phyloP scores from a whole-genome alignment of 2,888 invertebrate species.

The Lymantria monacha region DNA sequence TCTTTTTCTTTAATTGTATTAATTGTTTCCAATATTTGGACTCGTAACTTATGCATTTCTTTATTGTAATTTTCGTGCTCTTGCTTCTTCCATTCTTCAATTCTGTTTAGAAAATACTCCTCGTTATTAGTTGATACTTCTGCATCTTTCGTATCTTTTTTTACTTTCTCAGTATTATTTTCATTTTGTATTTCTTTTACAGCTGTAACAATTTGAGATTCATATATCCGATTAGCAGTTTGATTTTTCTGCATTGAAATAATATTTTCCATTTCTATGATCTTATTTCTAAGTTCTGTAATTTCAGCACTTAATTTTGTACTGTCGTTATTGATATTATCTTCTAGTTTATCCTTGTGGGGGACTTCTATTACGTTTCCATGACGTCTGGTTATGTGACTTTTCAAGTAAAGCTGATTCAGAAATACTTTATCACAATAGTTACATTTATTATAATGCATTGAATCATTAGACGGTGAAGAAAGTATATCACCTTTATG shows the following conservation, averaged over 20 bases:
- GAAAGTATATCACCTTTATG: slow-evolving; percentile 62
- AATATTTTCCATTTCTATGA: slow-evolving; percentile 69
- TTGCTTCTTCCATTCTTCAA: slow-evolving; percentile 77
- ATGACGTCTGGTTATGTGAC: slow-evolving; percentile 85
- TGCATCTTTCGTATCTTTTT: slow-evolving; percentile 54
- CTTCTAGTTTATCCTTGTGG: slow-evolving; percentile 48
- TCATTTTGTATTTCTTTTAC: slow-evolving; percentile 10
- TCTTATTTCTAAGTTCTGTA: slow-evolving; percentile 69
- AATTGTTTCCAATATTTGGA: slow-evolving; percentile 66
- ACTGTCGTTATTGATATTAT: slow-evolving; percentile 69
- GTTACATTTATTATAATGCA: slow-evolving; percentile 82
- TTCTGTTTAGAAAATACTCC: slow-evolving; percentile 58
- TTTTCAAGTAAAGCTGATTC: slow-evolving; percentile 83
- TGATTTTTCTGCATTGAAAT: slow-evolving; percentile 41
- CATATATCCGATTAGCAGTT: slow-evolving; percentile 13
- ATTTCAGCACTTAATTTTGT: slow-evolving; percentile 80
- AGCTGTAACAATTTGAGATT: slow-evolving; percentile 12
- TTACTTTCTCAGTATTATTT: slow-evolving; percentile 12
- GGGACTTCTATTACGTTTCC: slow-evolving; percentile 50
- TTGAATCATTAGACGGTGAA: slow-evolving; percentile 49
- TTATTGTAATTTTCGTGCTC: slow-evolving; percentile 79
- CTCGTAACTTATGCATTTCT: slow-evolving; percentile 69
- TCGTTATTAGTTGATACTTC: slow-evolving; percentile 59
- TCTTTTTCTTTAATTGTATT: slow-evolving; percentile 57
- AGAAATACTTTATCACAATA: slow-evolving; percentile 87